phyloP scores from a whole-genome alignment of 2,797 vertebrate species.

The Microctenopoma steveboyesi region DNA sequence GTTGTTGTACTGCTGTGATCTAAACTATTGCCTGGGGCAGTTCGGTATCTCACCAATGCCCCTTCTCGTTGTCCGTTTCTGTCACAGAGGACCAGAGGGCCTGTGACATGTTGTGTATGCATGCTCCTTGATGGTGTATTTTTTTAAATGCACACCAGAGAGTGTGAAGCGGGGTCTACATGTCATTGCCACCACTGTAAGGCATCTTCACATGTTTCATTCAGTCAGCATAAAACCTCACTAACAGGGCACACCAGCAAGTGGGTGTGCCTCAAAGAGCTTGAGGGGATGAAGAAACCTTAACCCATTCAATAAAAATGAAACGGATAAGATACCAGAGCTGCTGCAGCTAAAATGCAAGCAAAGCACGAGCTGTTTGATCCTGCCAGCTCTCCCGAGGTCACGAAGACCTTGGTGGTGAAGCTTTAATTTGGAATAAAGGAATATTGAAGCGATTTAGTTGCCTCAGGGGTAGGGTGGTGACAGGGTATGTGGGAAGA shows the following conservation, averaged over 20 bases:
- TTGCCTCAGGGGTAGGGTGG: conserved; percentile 32
- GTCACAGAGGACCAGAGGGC: conserved; percentile 56
- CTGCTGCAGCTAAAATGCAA: conserved; percentile 75
- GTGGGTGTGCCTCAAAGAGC: conserved; percentile 56
- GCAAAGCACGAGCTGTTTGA: conserved; percentile 73
- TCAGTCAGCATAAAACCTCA: conserved; percentile 76
- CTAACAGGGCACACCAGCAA: conserved; percentile 42
- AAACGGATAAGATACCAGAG: conserved; percentile 73
- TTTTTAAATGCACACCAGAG: conserved; percentile 49
- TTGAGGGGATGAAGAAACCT: conserved; percentile 69
- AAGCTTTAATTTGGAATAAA: conserved; percentile 74
- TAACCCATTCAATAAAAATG: conserved; percentile 79
- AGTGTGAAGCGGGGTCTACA: conserved; percentile 45
- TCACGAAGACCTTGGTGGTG: conserved; percentile 77
- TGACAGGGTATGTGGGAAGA: conserved; percentile 16
- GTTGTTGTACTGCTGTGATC: conserved; percentile 58
- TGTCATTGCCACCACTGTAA: conserved; percentile 55
- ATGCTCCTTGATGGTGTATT: conserved; percentile 38
- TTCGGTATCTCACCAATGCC: conserved; percentile 45
- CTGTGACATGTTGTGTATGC: conserved; percentile 47
- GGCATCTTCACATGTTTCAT: conserved; percentile 66
- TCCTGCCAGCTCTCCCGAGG: conserved; percentile 73
- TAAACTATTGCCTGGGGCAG: conserved; percentile 52
- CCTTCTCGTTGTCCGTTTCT: conserved; percentile 47
- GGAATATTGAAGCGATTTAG: conserved; percentile 45